phyloP scores from a whole-genome alignment of 2,797 vertebrate genomes.

The Ficedula albicollis region DNA sequence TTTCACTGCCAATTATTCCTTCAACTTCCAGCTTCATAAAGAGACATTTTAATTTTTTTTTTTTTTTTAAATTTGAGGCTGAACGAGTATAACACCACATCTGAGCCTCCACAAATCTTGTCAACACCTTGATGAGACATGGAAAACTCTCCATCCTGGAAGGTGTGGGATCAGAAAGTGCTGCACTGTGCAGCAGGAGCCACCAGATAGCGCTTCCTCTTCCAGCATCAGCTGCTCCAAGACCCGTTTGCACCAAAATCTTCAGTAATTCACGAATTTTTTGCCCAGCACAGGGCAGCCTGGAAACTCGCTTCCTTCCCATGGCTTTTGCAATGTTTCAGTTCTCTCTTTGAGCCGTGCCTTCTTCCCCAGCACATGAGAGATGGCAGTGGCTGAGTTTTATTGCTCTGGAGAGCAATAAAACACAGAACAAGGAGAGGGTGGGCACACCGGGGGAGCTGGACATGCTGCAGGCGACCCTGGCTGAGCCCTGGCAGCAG shows the following conservation, averaged over 20 bases:
- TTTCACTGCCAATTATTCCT: not conserved
- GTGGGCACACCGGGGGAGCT: not conserved
- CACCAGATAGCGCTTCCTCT: slow-evolving; percentile 47
- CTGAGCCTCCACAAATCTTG: not conserved
- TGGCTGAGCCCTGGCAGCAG: not conserved
- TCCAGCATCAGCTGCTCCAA: not conserved
- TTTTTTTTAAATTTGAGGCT: not conserved
- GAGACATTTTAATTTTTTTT: not conserved
- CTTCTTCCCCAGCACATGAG: not conserved
- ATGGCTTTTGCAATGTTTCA: not conserved
- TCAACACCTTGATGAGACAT: not conserved
- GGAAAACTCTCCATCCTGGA: not conserved
- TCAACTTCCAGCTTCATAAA: not conserved
- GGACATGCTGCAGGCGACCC: not conserved
- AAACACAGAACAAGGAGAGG: not conserved
- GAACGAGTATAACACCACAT: not conserved
- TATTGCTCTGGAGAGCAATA: not conserved
- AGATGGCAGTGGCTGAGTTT: not conserved
- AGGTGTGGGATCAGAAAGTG: not conserved
- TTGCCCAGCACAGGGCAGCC: not conserved
- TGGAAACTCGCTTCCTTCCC: not conserved
- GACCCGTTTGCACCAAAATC: not conserved
- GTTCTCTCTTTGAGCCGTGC: not conserved
- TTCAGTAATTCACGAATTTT: not conserved
- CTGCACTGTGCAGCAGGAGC: not conserved